Evolutionary conservation across 2,888 invertebrate species (phyloP), one percentile per base, ranked within the genome.

Genomic region (Tinea trinotella): DNA sequence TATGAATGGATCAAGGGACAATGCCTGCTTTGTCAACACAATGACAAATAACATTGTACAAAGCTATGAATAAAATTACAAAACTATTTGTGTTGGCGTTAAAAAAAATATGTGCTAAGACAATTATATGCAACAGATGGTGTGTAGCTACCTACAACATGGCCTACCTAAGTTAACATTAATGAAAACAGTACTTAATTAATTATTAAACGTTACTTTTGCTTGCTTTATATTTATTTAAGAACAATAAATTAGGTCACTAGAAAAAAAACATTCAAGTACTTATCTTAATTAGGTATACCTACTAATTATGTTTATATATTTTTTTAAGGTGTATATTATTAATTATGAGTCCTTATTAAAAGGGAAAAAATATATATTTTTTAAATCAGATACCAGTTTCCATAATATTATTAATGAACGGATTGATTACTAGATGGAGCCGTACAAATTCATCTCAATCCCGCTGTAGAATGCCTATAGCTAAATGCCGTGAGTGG

Each of bases 351-450:
- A n/a, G n/a, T n/a, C n/a, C n/a, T n/a, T n/a, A n/a, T n/a, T n/a
- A n/a, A n/a, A n/a, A n/a, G n/a, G n/a, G n/a, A n/a, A n/a, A n/a
- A n/a, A n/a, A n/a, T n/a, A n/a, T n/a, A n/a, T n/a, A n/a, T n/a
- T n/a, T n/a, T n/a, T n/a, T n/a, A n/a, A n/a, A n/a, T n/a, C n/a
- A n/a, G n/a, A n/a, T n/a, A n/a, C n/a, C n/a, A n/a, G 30, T 30
- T 30, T 30, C 22, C 7, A 22, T 22, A 7, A 30, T 30, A 30
- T 10, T 12, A 3, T 40, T 40, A 40, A 4, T 40, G 7, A 40
- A 15, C 40, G 7, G n/a, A 46, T 19, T 17, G 19, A 19, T 46
- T 46, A 46, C 22, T 77, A 84, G 84, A 83, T 84, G 84, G 82
- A 81, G 76, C 62, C 68, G 64, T 64, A 40, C 40, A 13, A 40